These are phyloP conservation scores for Isurus oxyrinchus DNA, from an alignment of 2,113 vertebrate genomes.

Conservation along the genomic window DNA sequence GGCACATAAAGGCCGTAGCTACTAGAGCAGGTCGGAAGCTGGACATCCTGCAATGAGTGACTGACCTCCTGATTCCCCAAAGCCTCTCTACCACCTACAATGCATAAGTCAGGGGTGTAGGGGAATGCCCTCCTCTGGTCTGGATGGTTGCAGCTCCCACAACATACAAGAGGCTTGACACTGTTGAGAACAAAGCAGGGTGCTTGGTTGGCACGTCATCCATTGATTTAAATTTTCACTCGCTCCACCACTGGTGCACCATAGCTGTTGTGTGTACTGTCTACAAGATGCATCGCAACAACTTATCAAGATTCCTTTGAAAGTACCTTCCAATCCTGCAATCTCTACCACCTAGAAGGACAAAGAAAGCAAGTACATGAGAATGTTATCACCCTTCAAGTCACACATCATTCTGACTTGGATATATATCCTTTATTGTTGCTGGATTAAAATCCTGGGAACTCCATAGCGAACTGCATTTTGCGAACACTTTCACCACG, in stretches of 20 bases:
- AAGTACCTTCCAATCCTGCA: neutral
- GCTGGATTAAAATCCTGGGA: neutral
- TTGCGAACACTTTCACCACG: too few relatives aligned
- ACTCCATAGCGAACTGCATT: neutral
- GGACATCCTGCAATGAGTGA: too few relatives aligned
- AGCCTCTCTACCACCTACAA: neutral
- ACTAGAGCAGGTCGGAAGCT: neutral
- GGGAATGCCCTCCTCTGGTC: neutral
- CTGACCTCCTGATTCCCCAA: neutral
- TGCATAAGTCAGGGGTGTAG: neutral
- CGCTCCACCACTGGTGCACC: neutral
- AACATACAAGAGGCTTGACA: neutral
- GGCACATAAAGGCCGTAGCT: neutral
- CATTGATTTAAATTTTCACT: neutral
- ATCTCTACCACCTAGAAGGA: neutral
- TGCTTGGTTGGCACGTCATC: neutral
- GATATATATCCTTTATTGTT: neutral
- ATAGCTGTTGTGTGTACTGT: neutral
- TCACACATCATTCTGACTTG: neutral
- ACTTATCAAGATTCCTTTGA: neutral
- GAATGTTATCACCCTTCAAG: neutral
- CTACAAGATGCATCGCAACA: neutral
- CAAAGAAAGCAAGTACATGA: neutral
- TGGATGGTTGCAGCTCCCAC: neutral
- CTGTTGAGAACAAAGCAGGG: neutral